Base-by-base conservation (phyloP, 35 echinoderm and acorn worm species). In the Ophioderma brevispina region DNA sequence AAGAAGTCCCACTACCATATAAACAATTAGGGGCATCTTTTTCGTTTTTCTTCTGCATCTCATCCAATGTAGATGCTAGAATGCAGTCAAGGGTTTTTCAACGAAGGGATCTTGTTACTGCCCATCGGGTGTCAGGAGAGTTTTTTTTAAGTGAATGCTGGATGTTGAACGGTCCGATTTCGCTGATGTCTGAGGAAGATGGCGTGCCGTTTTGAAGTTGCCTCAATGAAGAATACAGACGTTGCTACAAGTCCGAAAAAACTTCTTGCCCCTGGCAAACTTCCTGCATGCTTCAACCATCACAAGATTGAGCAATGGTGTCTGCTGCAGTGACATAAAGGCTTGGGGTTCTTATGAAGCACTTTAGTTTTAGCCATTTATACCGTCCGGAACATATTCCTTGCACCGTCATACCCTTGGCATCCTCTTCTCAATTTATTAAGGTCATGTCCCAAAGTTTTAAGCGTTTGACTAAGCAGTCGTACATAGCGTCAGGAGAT, bases 381-480 rank as follows among this genome's bases (percentile, higher is more conserved):
- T 89, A 81, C 6, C 32, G 76, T 13, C 87, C 87, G 40, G n/a
- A n/a, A 6, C 87, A 89, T 89, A 46, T 89, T 89, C 34, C 38
- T 56, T 23, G 87, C 78, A 31, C 77, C 77, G 55, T 89, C 87
- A 37, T 89, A 81, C 19, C 87, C 76, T 63, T 81, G 78, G 13
- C 49, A n/a, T n/a, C n/a, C n/a, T n/a, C n/a, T 78, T 89, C 87
- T 23, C 19, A 89, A 25, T 4, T 52, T 1, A 33, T 55, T 31
- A 30, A 89, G 25, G 34, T 23, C 0, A 33, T 55, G 41, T 31
- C 87, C 87, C 18, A 79, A 36, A 36, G 21, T 35, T 19, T 43
- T 33, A 39, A 89, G 52, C 3, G 87, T 89, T 15, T 46, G 30
- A 32, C 30, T 10, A 89, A 33, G 38, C 38, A 81, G 2, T 80